phyloP scores from a whole-genome alignment of 1,140 invertebrate genomes.

The Eufriesea mexicana region DNA sequence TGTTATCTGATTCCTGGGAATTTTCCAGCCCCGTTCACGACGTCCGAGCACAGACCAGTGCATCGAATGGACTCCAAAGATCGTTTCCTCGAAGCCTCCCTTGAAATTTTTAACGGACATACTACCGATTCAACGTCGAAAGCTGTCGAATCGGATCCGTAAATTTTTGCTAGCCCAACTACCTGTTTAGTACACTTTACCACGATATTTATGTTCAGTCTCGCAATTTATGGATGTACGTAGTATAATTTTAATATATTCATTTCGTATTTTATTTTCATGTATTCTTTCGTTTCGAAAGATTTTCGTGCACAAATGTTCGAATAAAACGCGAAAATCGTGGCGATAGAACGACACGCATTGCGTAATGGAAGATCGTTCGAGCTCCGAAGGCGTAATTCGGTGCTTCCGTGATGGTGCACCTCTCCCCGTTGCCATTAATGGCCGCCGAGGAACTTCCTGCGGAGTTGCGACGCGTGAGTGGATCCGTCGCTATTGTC shows the following conservation, averaged over 20 bases:
- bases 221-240: too few species aligned
- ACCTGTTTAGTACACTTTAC: too few species aligned
- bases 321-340: not conserved
- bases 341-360: constrained; percentile 11
- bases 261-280: too few species aligned
- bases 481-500: constrained; percentile 62
- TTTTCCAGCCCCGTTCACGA: not conserved
- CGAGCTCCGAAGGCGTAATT: constrained; percentile 35
- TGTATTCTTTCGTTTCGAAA: too few species aligned
- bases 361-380: constrained; percentile 36
- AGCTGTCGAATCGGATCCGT: not conserved
- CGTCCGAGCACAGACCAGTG: not conserved
- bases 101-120: not conserved
- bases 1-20: not conserved
- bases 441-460: constrained; percentile 20
- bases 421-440: constrained; percentile 22
- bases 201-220: too few species aligned
- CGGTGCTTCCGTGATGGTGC: constrained; percentile 28
- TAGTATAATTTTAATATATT: too few species aligned
- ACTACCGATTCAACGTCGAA: too few species aligned
- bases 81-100: too few species aligned
- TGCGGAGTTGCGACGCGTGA: not conserved
- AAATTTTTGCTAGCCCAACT: not conserved
- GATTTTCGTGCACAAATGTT: not conserved
- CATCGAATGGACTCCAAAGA: not conserved